Evolutionary conservation across 2,797 vertebrate species (phyloP).

Genomic region (Rhinogobio ventralis): DNA sequence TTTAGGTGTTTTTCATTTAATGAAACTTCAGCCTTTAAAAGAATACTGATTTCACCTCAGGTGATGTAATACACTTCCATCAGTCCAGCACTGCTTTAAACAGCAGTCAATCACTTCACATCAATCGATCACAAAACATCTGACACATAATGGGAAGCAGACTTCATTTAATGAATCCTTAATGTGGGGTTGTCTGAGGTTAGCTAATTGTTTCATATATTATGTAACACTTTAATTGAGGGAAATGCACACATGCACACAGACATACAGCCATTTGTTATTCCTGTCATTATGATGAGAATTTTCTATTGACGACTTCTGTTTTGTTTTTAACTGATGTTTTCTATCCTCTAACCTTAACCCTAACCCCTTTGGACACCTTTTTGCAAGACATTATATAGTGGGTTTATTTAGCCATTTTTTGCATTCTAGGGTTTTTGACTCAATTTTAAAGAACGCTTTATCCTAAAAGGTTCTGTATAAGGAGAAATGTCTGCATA

Average conservation of each 20-base stretch:
- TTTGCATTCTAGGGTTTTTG: not conserved
- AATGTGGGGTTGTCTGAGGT: conserved; percentile 27
- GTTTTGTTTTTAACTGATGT: not conserved
- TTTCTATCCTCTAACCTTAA: not conserved
- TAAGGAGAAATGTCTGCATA: not conserved
- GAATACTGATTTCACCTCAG: conserved; percentile 2
- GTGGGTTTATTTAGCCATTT: not conserved
- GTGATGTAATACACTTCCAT: conserved; percentile 23
- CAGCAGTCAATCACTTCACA: conserved; percentile 37
- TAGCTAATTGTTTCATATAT: conserved; percentile 17
- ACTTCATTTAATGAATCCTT: conserved; percentile 43
- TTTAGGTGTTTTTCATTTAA: not conserved
- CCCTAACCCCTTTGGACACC: not conserved
- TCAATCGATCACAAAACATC: conserved; percentile 24
- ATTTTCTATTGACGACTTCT: not conserved
- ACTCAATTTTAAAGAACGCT: not conserved
- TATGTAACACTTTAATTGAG: conserved; percentile 3
- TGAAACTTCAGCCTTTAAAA: conserved; percentile 8
- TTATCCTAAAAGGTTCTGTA: not conserved
- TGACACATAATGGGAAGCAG: conserved; percentile 17
- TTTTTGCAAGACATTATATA: not conserved
- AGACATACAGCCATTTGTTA: not conserved
- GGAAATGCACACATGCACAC: not conserved
- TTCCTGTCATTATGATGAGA: not conserved
- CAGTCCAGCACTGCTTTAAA: conserved; percentile 22